Evolutionary conservation across 2,888 invertebrate genomes (phyloP).

Genomic region (Vesta saturnalis): DNA sequence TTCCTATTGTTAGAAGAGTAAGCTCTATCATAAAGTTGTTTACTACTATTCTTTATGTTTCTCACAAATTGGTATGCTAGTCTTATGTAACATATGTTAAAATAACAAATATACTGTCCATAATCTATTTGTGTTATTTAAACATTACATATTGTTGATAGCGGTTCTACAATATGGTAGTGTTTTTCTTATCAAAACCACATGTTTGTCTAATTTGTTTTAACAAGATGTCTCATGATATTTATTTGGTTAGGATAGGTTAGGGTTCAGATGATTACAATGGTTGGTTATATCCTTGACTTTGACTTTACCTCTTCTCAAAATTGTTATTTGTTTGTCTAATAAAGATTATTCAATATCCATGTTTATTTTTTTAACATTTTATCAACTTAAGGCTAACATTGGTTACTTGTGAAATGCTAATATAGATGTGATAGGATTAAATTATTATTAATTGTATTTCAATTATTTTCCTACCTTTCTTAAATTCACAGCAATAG

Average conservation of each 20-base stretch:
- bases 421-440: too few relatives aligned
- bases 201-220: slow-evolving; percentile 48
- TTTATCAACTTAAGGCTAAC: too few relatives aligned
- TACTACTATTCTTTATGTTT: neutral
- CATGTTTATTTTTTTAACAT: too few relatives aligned
- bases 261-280: slow-evolving; percentile 47
- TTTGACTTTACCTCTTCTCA: slow-evolving; percentile 28
- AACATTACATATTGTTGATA: slow-evolving; percentile 19
- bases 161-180: slow-evolving; percentile 28
- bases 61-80: neutral
- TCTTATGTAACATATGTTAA: neutral
- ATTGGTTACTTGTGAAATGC: too few relatives aligned
- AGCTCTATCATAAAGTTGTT: too few relatives aligned
- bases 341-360: neutral
- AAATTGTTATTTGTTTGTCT: neutral
- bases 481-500: too few relatives aligned
- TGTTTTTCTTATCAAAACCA: slow-evolving; percentile 38
- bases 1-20: too few relatives aligned
- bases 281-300: slow-evolving; percentile 35
- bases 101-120: neutral
- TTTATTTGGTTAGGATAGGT: slow-evolving; percentile 52
- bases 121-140: neutral
- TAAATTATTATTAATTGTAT: too few relatives aligned
- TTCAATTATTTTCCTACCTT: too few relatives aligned
- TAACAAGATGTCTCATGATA: slow-evolving; percentile 37